Base-by-base conservation (phyloP, 1,140 invertebrate genomes). In the Megathymus violae region DNA sequence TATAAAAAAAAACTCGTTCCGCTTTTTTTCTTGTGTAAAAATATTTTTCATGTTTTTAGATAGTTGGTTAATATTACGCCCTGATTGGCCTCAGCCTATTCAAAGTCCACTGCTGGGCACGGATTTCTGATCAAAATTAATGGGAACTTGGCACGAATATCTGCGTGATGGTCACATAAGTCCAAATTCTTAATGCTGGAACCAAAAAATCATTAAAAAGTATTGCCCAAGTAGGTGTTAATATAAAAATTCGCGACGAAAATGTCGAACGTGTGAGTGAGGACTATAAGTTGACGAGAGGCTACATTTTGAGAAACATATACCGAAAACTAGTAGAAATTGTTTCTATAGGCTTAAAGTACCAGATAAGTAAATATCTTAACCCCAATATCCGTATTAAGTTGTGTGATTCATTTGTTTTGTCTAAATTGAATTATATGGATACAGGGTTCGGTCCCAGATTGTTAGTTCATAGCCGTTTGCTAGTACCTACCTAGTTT, bases 301-400 rank as follows among this genome's bases (percentile, higher is more conserved):
- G 0, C 41, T 71, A 1, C 48, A 46, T 0, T 71, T 50, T 27
- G 16, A 43, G 10, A 43, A 64, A 16, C 66, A 72, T 34, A 34
- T 72, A n/a, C 38, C 50, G n/a, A 38, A 7, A 7, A 48, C 47
- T 11, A 31, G 59, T 11, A 52, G 48, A 43, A 65, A 52, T 27
- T 63, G 62, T 50, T 72, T 68, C 13, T 71, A 64, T 43, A 14
- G 65, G 3, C 34, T 71, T 0, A 71, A 64, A 58, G 27, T 69
- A 73, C 19, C 16, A 34, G 2, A 60, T 72, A 4, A 34, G 63
- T 27, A 10, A 46, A 0, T 59, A 58, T 9, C 15, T 73, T 0
- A 44, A 44, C 4, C 44, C 41, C 14, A 13, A 58, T 1, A 46
- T 61, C 0, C 25, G 68, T 5, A 11, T 48, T 3, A 50, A 36